A percentile compares a stretch with the other conserved stretches of the same genome.
Conservation (phyloP, 2,113 vertebrate species). For the Vulpes vulpes region DNA sequence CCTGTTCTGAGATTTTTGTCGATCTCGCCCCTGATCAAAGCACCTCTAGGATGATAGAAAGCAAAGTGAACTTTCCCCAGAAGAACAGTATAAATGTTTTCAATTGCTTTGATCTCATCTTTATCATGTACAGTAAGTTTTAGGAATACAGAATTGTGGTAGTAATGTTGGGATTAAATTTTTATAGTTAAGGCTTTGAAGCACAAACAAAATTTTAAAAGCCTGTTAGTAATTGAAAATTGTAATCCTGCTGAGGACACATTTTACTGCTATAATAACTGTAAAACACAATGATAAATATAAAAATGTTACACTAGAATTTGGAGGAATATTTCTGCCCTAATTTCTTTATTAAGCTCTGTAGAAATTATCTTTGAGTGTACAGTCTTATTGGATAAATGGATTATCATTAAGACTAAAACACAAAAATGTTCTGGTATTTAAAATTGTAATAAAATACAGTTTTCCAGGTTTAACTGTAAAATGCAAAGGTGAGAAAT, state of each 20-base stretch:
- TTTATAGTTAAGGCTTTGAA: constrained; percentile 65
- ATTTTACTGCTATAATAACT: constrained; percentile 53
- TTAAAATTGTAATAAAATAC: constrained; percentile 39
- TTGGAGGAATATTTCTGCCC: constrained; percentile 51
- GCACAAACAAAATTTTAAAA: constrained; percentile 58
- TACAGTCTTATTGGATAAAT: constrained; percentile 20
- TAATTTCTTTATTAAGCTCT: constrained; percentile 61
- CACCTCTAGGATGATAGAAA: not conserved
- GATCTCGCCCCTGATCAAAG: not conserved
- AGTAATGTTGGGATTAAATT: constrained; percentile 66
- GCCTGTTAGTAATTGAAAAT: constrained; percentile 67
- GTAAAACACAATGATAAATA: constrained; percentile 59
- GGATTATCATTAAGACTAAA: constrained; percentile 50
- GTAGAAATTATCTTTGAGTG: not conserved
- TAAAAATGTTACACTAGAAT: constrained; percentile 52
- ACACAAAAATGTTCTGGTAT: not conserved
- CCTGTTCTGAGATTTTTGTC: not conserved
- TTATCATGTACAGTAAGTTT: constrained; percentile 21
- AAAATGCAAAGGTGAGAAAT: constrained; percentile 38
- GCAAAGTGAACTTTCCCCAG: not conserved
- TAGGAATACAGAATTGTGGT: not conserved
- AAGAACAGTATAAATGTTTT: constrained; percentile 10
- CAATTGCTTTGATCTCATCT: constrained; percentile 26
- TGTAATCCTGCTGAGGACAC: constrained; percentile 41
- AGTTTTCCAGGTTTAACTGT: not conserved